Percentiles rank a stretch among this genome's conserved stretches.
Conservation (phyloP, 1,140 invertebrate genomes). For the Tenebrio molitor region DNA sequence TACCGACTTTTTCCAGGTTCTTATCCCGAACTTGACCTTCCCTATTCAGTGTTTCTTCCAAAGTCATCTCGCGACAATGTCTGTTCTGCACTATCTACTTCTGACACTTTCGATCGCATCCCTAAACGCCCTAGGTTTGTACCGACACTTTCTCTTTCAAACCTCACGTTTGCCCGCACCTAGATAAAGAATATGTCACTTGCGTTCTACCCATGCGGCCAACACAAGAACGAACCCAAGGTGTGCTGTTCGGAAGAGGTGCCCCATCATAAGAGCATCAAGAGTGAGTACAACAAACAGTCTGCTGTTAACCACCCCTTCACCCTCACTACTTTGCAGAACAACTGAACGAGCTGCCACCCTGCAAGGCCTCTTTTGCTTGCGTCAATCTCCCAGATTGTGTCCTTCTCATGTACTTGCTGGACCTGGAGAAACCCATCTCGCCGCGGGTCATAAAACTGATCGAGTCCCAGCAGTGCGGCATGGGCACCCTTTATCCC, state of each 20-base stretch:
- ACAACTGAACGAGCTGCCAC: neutral
- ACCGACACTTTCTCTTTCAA: too few species aligned
- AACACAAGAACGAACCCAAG: neutral
- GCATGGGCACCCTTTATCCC: neutral
- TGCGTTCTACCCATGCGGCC: too few species aligned
- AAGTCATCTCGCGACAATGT: too few species aligned
- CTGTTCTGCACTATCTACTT: too few species aligned
- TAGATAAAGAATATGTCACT: too few species aligned
- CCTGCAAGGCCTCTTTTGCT: slow-evolving; percentile 1
- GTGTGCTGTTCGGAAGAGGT: neutral
- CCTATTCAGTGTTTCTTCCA: too few species aligned
- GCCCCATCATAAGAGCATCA: neutral
- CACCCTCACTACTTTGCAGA: neutral
- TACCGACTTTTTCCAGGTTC: too few species aligned
- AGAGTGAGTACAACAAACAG: neutral
- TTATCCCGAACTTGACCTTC: too few species aligned
- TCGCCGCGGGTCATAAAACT: neutral
- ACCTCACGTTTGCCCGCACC: too few species aligned
- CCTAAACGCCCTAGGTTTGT: too few species aligned
- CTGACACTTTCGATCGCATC: too few species aligned
- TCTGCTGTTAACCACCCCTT: neutral
- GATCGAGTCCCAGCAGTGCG: slow-evolving; percentile 13
- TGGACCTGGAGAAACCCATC: slow-evolving; percentile 10
- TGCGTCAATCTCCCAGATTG: slow-evolving; percentile 16
- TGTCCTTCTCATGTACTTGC: slow-evolving; percentile 6